These are phyloP conservation scores for Mus caroli DNA, from an alignment of 2,797 vertebrate genomes.

Conservation along the genomic window DNA sequence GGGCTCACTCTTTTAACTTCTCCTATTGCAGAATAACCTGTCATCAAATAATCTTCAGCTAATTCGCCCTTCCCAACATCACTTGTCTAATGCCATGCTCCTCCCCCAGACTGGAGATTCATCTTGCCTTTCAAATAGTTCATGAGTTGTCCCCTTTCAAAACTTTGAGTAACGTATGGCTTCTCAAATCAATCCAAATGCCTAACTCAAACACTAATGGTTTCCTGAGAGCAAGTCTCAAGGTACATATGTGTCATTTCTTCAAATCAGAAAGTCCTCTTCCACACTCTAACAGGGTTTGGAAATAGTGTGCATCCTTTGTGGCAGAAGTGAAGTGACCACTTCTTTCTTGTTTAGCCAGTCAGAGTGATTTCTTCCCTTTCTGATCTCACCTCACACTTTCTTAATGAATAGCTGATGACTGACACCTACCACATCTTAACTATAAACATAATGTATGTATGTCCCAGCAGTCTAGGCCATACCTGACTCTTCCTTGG, in stretches of 20 bases:
- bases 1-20: not conserved
- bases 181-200: not conserved
- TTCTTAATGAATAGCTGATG: not conserved
- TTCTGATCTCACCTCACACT: not conserved
- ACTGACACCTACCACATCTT: not conserved
- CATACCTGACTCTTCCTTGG: accelerated
- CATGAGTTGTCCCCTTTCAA: not conserved
- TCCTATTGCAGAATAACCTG: not conserved
- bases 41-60: not conserved
- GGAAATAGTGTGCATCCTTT: not conserved
- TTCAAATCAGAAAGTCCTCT: not conserved
- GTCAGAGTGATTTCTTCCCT: not conserved
- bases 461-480: not conserved
- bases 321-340: not conserved
- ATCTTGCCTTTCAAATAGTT: slow-evolving; percentile 3
- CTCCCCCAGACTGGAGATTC: not conserved
- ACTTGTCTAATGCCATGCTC: not conserved
- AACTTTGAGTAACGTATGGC: not conserved
- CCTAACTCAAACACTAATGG: not conserved
- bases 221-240: not conserved
- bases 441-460: not conserved
- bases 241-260: not conserved
- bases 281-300: accelerated
- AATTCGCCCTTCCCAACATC: not conserved
- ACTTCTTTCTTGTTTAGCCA: not conserved